A percentile compares a stretch with the other conserved stretches of the same genome.
Evolutionary conservation across 2,113 vertebrate species (phyloP).

Genomic region (Sceloporus tristichus): DNA sequence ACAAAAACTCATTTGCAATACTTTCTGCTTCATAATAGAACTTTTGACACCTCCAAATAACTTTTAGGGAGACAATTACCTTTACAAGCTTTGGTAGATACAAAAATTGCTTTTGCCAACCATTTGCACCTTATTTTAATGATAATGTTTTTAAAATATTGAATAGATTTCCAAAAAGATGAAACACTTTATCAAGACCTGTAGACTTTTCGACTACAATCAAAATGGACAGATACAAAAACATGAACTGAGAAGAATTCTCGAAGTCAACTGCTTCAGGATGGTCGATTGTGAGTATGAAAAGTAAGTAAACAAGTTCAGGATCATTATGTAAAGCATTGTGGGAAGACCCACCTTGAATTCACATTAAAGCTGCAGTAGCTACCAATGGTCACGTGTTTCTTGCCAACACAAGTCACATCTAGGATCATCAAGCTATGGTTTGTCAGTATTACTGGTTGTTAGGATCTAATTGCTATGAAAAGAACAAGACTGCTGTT

Average conservation of each 20-base stretch:
- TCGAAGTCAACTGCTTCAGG: slow-evolving; percentile 71
- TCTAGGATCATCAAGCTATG: background rate
- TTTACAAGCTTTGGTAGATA: slow-evolving; percentile 51
- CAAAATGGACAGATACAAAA: slow-evolving; percentile 59
- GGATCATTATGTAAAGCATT: background rate
- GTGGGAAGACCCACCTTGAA: background rate
- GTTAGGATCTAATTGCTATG: background rate
- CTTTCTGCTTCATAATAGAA: slow-evolving; percentile 49
- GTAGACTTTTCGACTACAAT: slow-evolving; percentile 74
- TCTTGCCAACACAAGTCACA: background rate
- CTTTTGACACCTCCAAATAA: slow-evolving; percentile 41
- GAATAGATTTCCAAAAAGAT: slow-evolving; percentile 76
- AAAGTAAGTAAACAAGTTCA: slow-evolving; percentile 58
- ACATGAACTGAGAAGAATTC: slow-evolving; percentile 58
- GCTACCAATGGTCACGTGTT: background rate
- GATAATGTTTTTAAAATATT: slow-evolving; percentile 25
- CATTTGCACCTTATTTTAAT: slow-evolving; percentile 19
- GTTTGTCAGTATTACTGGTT: background rate
- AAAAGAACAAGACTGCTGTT: background rate
- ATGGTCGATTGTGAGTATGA: slow-evolving; percentile 72
- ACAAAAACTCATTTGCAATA: slow-evolving; percentile 52
- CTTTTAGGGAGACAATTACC: slow-evolving; percentile 61
- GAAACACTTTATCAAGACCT: slow-evolving; percentile 69
- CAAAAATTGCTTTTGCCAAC: slow-evolving; percentile 19
- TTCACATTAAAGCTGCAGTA: background rate